Base-by-base conservation (phyloP, 2,888 invertebrate genomes). In the Terebella lapidaria region DNA sequence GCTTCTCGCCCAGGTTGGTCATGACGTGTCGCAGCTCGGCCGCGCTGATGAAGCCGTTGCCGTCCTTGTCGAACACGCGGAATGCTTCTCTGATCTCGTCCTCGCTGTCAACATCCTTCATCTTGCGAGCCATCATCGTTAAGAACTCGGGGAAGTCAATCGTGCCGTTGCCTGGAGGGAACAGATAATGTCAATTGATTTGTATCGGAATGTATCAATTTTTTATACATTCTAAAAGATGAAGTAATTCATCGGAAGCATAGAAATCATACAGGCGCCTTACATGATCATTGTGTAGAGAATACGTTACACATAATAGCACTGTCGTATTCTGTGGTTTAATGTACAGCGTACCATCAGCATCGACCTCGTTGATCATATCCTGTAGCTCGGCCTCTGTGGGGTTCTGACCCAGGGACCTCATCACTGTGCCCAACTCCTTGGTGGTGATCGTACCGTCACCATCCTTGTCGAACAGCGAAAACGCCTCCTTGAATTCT, bases 61-160 rank as follows among this genome's bases (percentile, higher is more conserved):
- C 95, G 85, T 97, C 97, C 59, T 96, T 95, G 86, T 97, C 96
- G 85, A 97, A 96, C 76, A 82, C 96, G 84, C 95, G 89, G 89
- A 96, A 93, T 74, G 96, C 96, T 84, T 97, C 95, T 83, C 95
- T 89, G 83, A 97, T 95, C 85, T 97, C 96, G 84, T 96, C 95
- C 87, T 95, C 95, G 83, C 94, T 79, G 85, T 99, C 97, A 71
- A 96, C 96, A 85, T 97, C 96, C 84, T 97, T 96, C 94, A 97
- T 96, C 88, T 97, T 99, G 81, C 96, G 89, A 79, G 97, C 97
- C 97, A 99, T 99, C 96, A 99, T 97, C 82, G 96, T 96, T 79
- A 99, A 88, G 87, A 99, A 99, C 85, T 99, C 97, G 75, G 96
- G 96, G 85, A 99, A 99, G 86, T 99, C 97, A 84, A 99, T 97